These are phyloP conservation scores for Montifringilla adamsi DNA, from an alignment of 2,113 vertebrate species.

Conservation along the genomic window DNA sequence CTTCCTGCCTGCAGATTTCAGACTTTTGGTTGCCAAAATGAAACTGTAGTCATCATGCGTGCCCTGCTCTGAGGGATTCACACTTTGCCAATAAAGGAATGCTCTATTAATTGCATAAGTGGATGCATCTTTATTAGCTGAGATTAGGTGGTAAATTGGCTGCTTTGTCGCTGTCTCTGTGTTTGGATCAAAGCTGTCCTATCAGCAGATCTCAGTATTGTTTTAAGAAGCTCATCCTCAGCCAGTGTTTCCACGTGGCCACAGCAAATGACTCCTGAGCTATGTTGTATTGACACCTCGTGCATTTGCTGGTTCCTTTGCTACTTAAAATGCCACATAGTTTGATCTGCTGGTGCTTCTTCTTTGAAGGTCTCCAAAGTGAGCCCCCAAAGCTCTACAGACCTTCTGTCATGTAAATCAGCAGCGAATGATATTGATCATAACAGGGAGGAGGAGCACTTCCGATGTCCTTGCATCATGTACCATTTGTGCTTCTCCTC, in stretches of 20 bases:
- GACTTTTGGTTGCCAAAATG: neutral
- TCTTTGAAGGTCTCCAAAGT: neutral
- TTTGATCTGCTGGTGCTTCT: neutral
- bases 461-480: neutral
- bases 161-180: neutral
- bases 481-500: neutral
- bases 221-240: neutral
- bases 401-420: neutral
- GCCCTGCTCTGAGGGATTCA: neutral
- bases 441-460: neutral
- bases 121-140: neutral
- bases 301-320: neutral
- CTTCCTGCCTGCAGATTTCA: neutral
- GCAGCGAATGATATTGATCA: neutral
- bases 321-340: neutral
- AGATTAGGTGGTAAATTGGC: neutral
- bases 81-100: neutral
- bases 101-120: neutral
- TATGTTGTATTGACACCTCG: accelerated
- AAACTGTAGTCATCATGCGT: neutral
- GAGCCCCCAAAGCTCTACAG: neutral
- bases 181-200: neutral
- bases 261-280: neutral
- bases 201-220: neutral
- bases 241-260: neutral